Conservation (phyloP, 2,797 vertebrate species). For the Phalanger gymnotis region DNA sequence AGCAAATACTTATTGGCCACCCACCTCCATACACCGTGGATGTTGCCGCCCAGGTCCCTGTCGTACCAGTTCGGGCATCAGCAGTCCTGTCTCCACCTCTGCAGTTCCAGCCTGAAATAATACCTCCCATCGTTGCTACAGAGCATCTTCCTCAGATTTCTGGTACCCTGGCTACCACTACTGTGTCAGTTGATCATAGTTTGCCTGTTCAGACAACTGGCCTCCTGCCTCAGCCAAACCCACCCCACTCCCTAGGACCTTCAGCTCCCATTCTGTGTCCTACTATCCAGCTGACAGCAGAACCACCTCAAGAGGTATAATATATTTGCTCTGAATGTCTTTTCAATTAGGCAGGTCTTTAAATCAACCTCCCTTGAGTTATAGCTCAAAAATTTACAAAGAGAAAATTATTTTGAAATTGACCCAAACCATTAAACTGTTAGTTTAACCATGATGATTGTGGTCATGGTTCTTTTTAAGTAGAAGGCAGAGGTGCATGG, state of each 20-base stretch:
- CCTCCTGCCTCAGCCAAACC: slow-evolving; percentile 78
- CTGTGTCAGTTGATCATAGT: slow-evolving; percentile 72
- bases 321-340: slow-evolving; percentile 17
- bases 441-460: background rate
- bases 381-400: background rate
- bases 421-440: background rate
- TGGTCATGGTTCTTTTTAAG: background rate
- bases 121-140: slow-evolving; percentile 66
- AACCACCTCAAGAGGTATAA: slow-evolving; percentile 84
- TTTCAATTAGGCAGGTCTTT: rapidly evolving
- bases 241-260: slow-evolving; percentile 74
- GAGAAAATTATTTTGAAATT: background rate
- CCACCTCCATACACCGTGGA: slow-evolving; percentile 81
- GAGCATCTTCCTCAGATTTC: slow-evolving; percentile 81
- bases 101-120: slow-evolving; percentile 79
- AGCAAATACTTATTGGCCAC: slow-evolving; percentile 81
- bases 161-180: slow-evolving; percentile 70
- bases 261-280: slow-evolving; percentile 74
- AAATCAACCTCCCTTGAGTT: background rate
- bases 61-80: slow-evolving; percentile 74
- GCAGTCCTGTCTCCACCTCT: slow-evolving; percentile 84
- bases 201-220: slow-evolving; percentile 79
- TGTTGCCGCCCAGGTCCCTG: slow-evolving; percentile 78
- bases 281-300: slow-evolving; percentile 70
- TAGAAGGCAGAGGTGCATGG: background rate